These are phyloP conservation scores for Anabacerthia variegaticeps DNA, from an alignment of 2,797 vertebrate species.

Conservation along the genomic window DNA sequence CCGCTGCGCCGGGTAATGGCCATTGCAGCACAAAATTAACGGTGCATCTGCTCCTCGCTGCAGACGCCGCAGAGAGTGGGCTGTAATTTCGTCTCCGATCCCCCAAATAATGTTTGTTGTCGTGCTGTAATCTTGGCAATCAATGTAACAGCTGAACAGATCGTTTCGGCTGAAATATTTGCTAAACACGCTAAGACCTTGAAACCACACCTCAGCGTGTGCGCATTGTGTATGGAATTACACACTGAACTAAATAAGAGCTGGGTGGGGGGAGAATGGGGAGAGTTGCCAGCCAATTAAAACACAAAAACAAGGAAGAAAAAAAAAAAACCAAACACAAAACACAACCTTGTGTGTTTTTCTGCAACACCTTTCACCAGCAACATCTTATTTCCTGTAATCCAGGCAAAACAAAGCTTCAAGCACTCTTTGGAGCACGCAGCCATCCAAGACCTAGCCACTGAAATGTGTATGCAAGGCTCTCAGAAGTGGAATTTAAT, in stretches of 20 bases:
- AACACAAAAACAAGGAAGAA: not conserved
- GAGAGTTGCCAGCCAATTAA: slow-evolving; percentile 59
- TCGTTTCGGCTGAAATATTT: slow-evolving; percentile 79
- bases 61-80: slow-evolving; percentile 66
- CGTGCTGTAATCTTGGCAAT: slow-evolving; percentile 77
- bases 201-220: slow-evolving; percentile 76
- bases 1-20: slow-evolving; percentile 35
- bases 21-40: slow-evolving; percentile 67
- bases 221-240: slow-evolving; percentile 46
- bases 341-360: not conserved
- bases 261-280: not conserved
- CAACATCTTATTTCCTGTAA: slow-evolving; percentile 12
- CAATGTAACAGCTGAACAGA: slow-evolving; percentile 78
- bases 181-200: slow-evolving; percentile 79
- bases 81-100: slow-evolving; percentile 71
- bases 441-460: not conserved
- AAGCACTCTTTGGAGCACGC: not conserved
- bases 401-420: slow-evolving; percentile 21
- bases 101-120: slow-evolving; percentile 77
- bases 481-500: slow-evolving; percentile 62
- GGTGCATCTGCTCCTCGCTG: slow-evolving; percentile 69
- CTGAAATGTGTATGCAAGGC: not conserved
- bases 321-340: not conserved
- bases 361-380: slow-evolving; percentile 4
- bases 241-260: slow-evolving; percentile 35